Percentiles rank a stretch among this genome's conserved stretches.
These are phyloP conservation scores for Austrofundulus limnaeus DNA, from an alignment of 2,113 vertebrate genomes.

Conservation along the genomic window DNA sequence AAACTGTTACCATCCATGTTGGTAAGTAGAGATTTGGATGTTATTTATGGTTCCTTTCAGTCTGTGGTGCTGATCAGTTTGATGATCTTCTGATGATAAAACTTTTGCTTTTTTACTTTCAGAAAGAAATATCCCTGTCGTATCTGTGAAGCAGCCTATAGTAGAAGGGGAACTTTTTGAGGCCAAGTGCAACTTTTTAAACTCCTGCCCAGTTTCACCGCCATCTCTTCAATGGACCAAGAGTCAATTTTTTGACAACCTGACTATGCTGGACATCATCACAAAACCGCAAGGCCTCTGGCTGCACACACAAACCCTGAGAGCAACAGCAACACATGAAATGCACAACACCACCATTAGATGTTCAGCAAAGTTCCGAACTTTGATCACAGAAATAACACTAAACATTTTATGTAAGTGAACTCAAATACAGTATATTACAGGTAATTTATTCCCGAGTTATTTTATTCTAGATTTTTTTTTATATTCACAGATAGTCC, in stretches of 20 bases:
- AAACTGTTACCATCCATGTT: constrained; percentile 35
- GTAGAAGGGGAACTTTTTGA: constrained; percentile 30
- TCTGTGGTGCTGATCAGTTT: neutral
- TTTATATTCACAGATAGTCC: constrained; percentile 42
- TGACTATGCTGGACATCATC: neutral
- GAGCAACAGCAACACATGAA: neutral
- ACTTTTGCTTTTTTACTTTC: neutral
- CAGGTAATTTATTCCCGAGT: too few species aligned
- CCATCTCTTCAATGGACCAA: constrained; percentile 34
- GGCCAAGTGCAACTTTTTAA: constrained; percentile 28
- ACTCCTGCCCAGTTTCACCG: constrained; percentile 47
- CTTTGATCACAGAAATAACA: neutral
- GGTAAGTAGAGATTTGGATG: constrained; percentile 38
- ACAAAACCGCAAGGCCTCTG: neutral
- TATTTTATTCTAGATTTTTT: neutral
- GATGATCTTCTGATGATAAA: too few species aligned
- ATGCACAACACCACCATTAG: constrained; percentile 27
- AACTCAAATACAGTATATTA: too few species aligned
- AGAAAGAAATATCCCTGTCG: constrained; percentile 18
- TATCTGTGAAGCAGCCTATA: constrained; percentile 6
- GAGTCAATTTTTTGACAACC: neutral
- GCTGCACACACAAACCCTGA: constrained; percentile 10
- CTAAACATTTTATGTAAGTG: constrained; percentile 52
- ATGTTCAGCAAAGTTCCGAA: constrained; percentile 31
- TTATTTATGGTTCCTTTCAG: too few species aligned